Base-by-base conservation (phyloP, 2,797 vertebrate species). In the Petrocephalus schoutedeni region DNA sequence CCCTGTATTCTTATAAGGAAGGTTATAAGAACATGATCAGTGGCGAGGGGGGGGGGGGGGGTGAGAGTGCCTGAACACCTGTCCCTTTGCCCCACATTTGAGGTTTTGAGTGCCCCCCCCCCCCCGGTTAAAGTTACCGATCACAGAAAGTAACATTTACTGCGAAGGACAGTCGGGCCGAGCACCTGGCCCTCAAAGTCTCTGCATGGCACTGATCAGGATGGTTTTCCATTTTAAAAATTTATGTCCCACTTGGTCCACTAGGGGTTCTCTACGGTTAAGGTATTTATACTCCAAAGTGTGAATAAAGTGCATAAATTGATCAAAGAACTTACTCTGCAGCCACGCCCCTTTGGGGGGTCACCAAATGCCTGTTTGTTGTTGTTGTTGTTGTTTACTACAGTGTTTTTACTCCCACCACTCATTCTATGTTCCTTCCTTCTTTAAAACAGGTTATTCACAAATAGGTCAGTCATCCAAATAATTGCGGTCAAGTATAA, bases 281-380 rank as follows among this genome's bases (percentile, higher is more conserved):
- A 87, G 23, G 32, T 28, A 59, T 58, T 86, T 85, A 16, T 56
- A 28, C 28, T 19, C 53, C 32, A 23, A 87, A 58, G 59, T 64
- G 86, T 64, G 86, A 87, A 64, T 87, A 87, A 87, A 87, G 86
- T 87, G 86, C 86, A 87, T 86, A 86, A 41, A 86, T 59, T 1
- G 57, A 86, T 87, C 59, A 64, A 10, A 28, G 59, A 53, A 86
- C 23, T 49, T 57, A 59, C 85, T 61, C 56, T 32, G 56, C 56
- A 61, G 85, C 57, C 41, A 21, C 54, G 32, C 54, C 85, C 85
- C 56, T 86, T 61, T 32, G 12, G 56, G 56, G 16, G 8, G 41
- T 28, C 32, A 41, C 56, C 54, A 59, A 85, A 58, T 61, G 84
- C 53, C 32, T 61, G 21, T 36, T 85, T 85, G 12, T 49, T 32